Evolutionary conservation across 2,888 invertebrate genomes (phyloP).

Genomic region (Galeopsomyia nigrocyanea): DNA sequence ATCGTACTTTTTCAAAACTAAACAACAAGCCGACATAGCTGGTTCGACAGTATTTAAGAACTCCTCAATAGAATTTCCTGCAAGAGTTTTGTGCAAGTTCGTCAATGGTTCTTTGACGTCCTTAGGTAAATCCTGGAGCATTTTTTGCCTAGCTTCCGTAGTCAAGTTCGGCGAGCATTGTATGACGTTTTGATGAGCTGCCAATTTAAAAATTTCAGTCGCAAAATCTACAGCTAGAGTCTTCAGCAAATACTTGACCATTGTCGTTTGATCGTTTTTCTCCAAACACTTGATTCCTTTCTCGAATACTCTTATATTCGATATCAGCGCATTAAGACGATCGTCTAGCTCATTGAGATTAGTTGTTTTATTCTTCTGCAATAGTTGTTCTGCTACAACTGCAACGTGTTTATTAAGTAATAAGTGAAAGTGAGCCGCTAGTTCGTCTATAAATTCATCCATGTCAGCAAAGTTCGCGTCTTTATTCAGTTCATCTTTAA

Average conservation of each 20-base stretch:
- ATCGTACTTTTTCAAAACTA: conserved; percentile 89
- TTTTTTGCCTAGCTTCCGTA: conserved; percentile 77
- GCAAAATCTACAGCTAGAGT: conserved; percentile 86
- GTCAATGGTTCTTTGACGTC: conserved; percentile 78
- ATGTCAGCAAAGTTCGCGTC: conserved; percentile 74
- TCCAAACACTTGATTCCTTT: conserved; percentile 81
- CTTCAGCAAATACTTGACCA: conserved; percentile 88
- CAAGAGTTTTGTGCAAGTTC: conserved; percentile 78
- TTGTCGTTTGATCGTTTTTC: conserved; percentile 75
- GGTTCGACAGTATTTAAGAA: conserved; percentile 83
- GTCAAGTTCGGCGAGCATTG: conserved; percentile 75
- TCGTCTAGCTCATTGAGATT: conserved; percentile 74
- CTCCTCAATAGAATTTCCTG: conserved; percentile 81
- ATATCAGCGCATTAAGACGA: conserved; percentile 81
- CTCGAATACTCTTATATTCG: conserved; percentile 84
- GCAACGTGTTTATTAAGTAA: conserved; percentile 79
- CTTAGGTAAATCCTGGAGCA: conserved; percentile 76
- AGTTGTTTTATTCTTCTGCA: conserved; percentile 74
- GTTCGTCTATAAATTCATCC: conserved; percentile 78
- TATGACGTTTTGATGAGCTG: conserved; percentile 76
- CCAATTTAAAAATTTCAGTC: conserved; percentile 83
- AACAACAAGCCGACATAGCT: conserved; percentile 79
- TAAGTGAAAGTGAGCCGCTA: conserved; percentile 80
- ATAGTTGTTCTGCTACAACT: conserved; percentile 79
- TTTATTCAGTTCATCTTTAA: conserved; percentile 75